phyloP scores from a whole-genome alignment of 2,797 vertebrate species.

The Semotilus atromaculatus region DNA sequence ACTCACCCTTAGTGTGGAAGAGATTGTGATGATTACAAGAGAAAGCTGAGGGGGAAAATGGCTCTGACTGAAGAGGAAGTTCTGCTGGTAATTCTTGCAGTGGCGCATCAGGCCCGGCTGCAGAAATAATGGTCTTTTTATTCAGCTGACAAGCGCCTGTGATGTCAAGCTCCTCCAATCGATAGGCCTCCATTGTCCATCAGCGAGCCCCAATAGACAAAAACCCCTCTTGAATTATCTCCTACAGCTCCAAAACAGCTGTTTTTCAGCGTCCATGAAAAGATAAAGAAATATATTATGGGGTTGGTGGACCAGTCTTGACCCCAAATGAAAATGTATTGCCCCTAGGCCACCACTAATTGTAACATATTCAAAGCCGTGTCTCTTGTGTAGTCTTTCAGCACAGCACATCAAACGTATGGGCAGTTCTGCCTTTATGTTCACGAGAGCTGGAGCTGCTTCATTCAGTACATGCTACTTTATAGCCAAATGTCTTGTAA shows the following conservation, averaged over 20 bases:
- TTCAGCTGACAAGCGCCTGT: conserved; percentile 83
- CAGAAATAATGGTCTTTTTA: conserved; percentile 88
- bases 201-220: conserved; percentile 74
- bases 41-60: conserved; percentile 63
- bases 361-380: conserved; percentile 69
- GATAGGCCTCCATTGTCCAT: conserved; percentile 84
- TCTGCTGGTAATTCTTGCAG: conserved; percentile 77
- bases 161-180: conserved; percentile 83
- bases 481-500: conserved; percentile 50
- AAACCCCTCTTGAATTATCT: conserved; percentile 83
- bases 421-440: conserved; percentile 67
- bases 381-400: conserved; percentile 73
- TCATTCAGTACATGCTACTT: conserved; percentile 39
- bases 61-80: conserved; percentile 76
- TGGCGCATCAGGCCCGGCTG: conserved; percentile 78
- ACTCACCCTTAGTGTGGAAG: conserved; percentile 75
- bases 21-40: conserved; percentile 83
- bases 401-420: conserved; percentile 64
- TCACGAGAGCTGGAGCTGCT: conserved; percentile 56
- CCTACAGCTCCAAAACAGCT: conserved; percentile 82
- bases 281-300: conserved; percentile 85
- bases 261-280: conserved; percentile 81
- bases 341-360: conserved; percentile 74
- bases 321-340: conserved; percentile 80
- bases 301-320: conserved; percentile 71